Evolutionary conservation across 1,140 invertebrate species (phyloP).

Genomic region (Teleogryllus occipitalis): DNA sequence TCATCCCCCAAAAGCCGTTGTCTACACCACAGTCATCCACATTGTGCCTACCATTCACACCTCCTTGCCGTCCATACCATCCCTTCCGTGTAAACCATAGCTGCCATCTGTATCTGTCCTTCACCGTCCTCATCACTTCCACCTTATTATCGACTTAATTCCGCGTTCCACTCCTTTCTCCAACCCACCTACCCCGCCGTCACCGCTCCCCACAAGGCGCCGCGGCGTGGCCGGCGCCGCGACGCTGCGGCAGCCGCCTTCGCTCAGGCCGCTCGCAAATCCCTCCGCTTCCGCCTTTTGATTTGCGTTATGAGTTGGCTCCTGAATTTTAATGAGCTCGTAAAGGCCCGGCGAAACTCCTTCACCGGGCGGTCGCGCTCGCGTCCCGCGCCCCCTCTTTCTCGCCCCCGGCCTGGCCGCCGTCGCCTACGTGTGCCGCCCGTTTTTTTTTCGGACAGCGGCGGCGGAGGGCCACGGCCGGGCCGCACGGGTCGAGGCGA

Average conservation of each 20-base stretch:
- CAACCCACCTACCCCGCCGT: background rate
- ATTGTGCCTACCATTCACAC: too few relatives aligned
- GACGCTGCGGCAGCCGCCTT: background rate
- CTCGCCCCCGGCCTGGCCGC: too few relatives aligned
- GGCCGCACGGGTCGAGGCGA: background rate
- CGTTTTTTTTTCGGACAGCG: background rate
- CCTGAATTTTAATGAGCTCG: background rate
- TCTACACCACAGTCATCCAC: too few relatives aligned
- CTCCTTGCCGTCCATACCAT: too few relatives aligned
- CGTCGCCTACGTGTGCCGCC: too few relatives aligned
- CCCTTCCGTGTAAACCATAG: too few relatives aligned
- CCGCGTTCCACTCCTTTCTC: background rate
- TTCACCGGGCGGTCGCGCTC: background rate
- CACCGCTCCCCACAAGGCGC: background rate
- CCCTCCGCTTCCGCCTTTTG: background rate
- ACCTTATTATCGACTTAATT: background rate
- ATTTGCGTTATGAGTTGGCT: background rate
- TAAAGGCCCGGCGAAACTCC: background rate
- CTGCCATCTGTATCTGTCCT: too few relatives aligned
- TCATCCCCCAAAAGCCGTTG: too few relatives aligned
- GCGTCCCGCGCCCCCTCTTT: background rate
- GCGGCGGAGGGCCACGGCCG: background rate
- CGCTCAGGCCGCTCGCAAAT: background rate
- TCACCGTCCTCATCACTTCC: too few relatives aligned
- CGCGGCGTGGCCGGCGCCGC: too few relatives aligned